Conservation (phyloP, 2,888 invertebrate species). For the Ectemnius continuus region DNA sequence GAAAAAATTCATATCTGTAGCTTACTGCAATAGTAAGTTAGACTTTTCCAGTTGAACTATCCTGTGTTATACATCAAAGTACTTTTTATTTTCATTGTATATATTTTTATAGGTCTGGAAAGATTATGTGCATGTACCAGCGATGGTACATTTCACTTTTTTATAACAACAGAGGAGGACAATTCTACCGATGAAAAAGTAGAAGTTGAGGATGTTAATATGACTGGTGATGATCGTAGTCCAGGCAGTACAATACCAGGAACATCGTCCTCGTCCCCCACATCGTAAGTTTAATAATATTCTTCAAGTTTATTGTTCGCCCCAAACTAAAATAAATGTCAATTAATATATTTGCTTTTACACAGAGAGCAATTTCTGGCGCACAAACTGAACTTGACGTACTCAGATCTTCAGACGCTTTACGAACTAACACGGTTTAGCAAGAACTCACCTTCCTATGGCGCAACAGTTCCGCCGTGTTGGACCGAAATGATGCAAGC, state of each 20-base stretch:
- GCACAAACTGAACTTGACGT: slow-evolving; percentile 81
- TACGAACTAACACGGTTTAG: slow-evolving; percentile 89
- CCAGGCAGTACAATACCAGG: slow-evolving; percentile 68
- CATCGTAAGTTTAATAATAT: slow-evolving; percentile 61
- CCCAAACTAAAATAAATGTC: not conserved
- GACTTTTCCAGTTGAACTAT: not conserved
- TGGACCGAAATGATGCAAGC: slow-evolving; percentile 97
- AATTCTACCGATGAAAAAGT: slow-evolving; percentile 87
- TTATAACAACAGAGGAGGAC: slow-evolving; percentile 87
- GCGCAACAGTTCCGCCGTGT: slow-evolving; percentile 94
- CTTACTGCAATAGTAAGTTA: slow-evolving; percentile 89
- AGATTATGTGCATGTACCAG: slow-evolving; percentile 91
- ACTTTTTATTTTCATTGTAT: not conserved
- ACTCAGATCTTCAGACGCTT: slow-evolving; percentile 83
- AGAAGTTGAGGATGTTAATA: slow-evolving; percentile 81
- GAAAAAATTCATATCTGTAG: slow-evolving; percentile 88
- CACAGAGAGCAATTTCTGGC: slow-evolving; percentile 77
- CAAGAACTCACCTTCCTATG: slow-evolving; percentile 84
- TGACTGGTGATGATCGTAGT: slow-evolving; percentile 67
- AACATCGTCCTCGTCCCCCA: slow-evolving; percentile 71
- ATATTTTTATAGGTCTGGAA: slow-evolving; percentile 82
- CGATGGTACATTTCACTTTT: slow-evolving; percentile 90
- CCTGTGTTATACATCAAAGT: not conserved
- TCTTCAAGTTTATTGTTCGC: not conserved
- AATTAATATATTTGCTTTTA: slow-evolving; percentile 5